Evolutionary conservation across 2,797 vertebrate genomes (phyloP).

Genomic region (Chelon auratus): DNA sequence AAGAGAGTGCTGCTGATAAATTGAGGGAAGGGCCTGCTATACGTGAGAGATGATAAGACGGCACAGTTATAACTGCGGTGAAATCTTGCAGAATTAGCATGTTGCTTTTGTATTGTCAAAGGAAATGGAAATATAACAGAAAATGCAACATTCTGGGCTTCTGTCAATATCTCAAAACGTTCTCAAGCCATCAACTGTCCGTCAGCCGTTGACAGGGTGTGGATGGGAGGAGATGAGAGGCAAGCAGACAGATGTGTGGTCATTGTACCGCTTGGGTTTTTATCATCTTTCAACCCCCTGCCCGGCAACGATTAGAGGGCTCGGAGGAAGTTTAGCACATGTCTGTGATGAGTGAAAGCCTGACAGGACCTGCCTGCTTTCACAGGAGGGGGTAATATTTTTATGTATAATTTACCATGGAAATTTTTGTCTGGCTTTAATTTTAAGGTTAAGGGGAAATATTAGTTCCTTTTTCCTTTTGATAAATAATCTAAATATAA

Average conservation of each 20-base stretch:
- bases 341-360: slow-evolving; percentile 74
- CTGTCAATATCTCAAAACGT: slow-evolving; percentile 62
- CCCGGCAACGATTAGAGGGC: slow-evolving; percentile 66
- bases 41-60: slow-evolving; percentile 21
- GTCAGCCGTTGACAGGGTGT: slow-evolving; percentile 65
- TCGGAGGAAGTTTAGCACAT: slow-evolving; percentile 79
- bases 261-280: slow-evolving; percentile 69
- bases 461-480: not conserved
- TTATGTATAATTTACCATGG: slow-evolving; percentile 23
- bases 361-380: slow-evolving; percentile 43
- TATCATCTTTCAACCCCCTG: slow-evolving; percentile 53
- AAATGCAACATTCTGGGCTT: slow-evolving; percentile 21
- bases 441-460: not conserved
- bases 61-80: not conserved
- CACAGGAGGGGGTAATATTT: slow-evolving; percentile 26
- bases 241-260: slow-evolving; percentile 69
- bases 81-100: slow-evolving; percentile 17
- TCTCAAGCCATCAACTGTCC: slow-evolving; percentile 59
- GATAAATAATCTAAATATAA: slow-evolving; percentile 4
- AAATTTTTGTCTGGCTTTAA: not conserved
- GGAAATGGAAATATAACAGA: slow-evolving; percentile 6
- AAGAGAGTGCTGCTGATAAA: slow-evolving; percentile 59
- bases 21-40: slow-evolving; percentile 3
- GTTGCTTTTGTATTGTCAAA: slow-evolving; percentile 11
- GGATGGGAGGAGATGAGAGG: slow-evolving; percentile 59